Base-by-base conservation (phyloP, 2,888 invertebrate genomes). In the Seira sanloemensis region DNA sequence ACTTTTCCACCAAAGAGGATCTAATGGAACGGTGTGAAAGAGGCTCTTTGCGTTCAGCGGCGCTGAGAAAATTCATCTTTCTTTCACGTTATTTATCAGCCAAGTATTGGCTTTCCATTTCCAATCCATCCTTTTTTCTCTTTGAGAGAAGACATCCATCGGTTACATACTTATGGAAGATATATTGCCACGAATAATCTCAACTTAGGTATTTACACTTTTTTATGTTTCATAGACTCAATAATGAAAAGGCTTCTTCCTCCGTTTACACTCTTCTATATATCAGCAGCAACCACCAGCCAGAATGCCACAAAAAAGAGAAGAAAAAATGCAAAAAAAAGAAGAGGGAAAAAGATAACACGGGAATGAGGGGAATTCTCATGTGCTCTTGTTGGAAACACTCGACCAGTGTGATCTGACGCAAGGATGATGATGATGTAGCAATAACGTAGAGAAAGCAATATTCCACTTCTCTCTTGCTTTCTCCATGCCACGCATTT, bases 281-380 rank as follows among this genome's bases (percentile, higher is more conserved):
- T 37, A 37, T 37, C 37, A 37, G 5, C 37, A 37, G 12, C 37
- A 37, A 37, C 37, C 37, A 37, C 37, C 12, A 37, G 37, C 21
- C 21, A 50, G 37, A 77, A 27, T 58, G 62, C 77, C 68, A 68
- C 68, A 77, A 77, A 24, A 65, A 67, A 25, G 24, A 67, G 23
- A 37, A 4, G 37, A 12, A 37, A 37, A 37, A 37, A 37, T 37
- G 37, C 37, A 4, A 37, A 37, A 19, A 67, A 4, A 37, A 37
- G 7, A 67, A 46, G 46, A 73, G 23, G 25, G 54, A 24, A 68
- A 67, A 69, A 78, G 77, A 77, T 78, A 78, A 69, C 62, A 50
- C 23, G 77, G 69, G 62, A 78, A 69, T 78, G 77, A 69, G 58
- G 68, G 58, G 69, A 78, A 78, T 69, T 69, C 69, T 78, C 77